Evolutionary conservation across 2,797 vertebrate genomes (phyloP), one percentile per base, ranked within the genome.

Genomic region (Myotis daubentonii): DNA sequence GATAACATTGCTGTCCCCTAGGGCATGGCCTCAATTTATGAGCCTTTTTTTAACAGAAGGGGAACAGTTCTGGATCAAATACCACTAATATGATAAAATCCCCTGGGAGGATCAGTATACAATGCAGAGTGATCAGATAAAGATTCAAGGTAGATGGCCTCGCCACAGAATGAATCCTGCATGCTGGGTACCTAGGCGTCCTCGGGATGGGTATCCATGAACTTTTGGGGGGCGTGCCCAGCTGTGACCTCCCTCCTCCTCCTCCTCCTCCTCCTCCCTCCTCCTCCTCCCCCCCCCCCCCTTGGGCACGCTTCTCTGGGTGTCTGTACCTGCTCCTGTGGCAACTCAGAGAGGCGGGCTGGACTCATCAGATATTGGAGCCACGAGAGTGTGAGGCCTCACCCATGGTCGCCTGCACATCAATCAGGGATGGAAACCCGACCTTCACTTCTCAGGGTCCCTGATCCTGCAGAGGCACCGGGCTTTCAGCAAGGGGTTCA

Each of bases 11-110:
- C 72, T 80, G 90, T 93, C 96, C 96, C 96, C 62, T 79, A 94
- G 95, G 96, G 82, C 86, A 74, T 60, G 84, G 57, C 96, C 95
- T 97, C 87, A 85, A 97, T 97, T 96, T 95, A 94, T 82, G 90
- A 94, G 72, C 60, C 94, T 97, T 93, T 87, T 97, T 97, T 94
- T 96, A 97, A 96, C 86, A 75, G 82, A 82, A 87, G 91, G 65
- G 25, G 60, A 96, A 92, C 13, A 30, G 49, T 33, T 66, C 95
- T 93, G 75, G 80, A 86, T 90, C 91, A 80, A 90, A 92, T 36
- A 62, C 53, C 47, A 28, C 87, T 76, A 53, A 72, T 72, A 16
- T 15, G 23, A 49, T 68, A 68, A 60, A 44, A 44, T 93, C 38
- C 85, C 89, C 81, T 20, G 30, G 44, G 89, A 88, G 79, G 66